phyloP scores from a whole-genome alignment of 2,888 invertebrate species.

The Coleophora deauratella region DNA sequence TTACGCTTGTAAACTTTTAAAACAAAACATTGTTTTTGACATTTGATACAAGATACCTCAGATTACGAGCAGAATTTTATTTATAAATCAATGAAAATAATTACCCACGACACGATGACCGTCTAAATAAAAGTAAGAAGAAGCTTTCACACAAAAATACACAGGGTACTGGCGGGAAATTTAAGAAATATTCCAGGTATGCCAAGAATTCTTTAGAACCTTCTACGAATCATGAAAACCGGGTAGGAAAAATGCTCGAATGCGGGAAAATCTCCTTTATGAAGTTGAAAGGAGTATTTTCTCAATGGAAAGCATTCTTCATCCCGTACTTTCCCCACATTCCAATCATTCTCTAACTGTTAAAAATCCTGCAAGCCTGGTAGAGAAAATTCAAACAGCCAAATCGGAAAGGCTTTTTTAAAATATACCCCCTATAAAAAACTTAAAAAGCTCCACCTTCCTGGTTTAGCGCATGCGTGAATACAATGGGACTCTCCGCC shows the following conservation, averaged over 20 bases:
- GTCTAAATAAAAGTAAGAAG: too few relatives aligned
- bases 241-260: constrained; percentile 65
- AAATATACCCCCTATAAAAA: constrained; percentile 40
- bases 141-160: background rate
- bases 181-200: background rate
- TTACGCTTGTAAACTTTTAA: too few relatives aligned
- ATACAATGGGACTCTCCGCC: constrained; percentile 25
- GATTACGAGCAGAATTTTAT: too few relatives aligned
- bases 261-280: constrained; percentile 70
- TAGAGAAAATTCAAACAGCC: constrained; percentile 66
- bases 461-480: constrained; percentile 19
- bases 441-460: constrained; percentile 41
- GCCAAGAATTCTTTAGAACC: constrained; percentile 28
- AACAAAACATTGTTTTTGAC: too few relatives aligned
- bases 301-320: constrained; percentile 13
- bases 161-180: background rate
- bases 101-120: too few relatives aligned
- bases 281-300: constrained; percentile 32
- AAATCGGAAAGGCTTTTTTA: constrained; percentile 65
- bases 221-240: constrained; percentile 36
- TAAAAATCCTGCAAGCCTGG: constrained; percentile 40
- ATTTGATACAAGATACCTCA: too few relatives aligned
- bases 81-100: too few relatives aligned
- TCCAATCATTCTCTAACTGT: constrained; percentile 44
- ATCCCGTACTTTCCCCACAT: constrained; percentile 30